Evolutionary conservation across 1,140 invertebrate species (phyloP), one percentile per base, ranked within the genome.

Genomic region (Neelides sp.): DNA sequence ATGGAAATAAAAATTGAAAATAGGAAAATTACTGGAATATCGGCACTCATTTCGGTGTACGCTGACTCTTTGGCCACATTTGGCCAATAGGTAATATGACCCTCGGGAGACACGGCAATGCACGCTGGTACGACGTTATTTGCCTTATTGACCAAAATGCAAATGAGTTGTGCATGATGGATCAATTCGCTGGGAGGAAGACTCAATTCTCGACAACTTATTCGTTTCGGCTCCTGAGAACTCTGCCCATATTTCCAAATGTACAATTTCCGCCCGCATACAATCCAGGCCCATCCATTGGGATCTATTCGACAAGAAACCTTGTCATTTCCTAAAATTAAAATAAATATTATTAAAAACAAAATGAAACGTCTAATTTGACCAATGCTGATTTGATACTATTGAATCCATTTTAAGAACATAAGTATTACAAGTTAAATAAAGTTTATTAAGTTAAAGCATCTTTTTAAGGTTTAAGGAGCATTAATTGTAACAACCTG

Each of bases 71-170:
- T 87, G 0, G 84, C 80, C 34, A 95, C 79, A 24, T 80, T 87
- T 0, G 85, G 73, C 92, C 92, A 96, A 66, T 85, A 95, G 13
- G 89, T 74, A 2, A 90, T 79, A 28, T 81, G 73, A n/a, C 90
- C 92, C 66, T 93, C 90, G 22, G 91, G 89, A 10, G 89, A 93
- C 0, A 92, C 86, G 32, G 89, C 89, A 58, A 95, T 79, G 63
- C 88, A 92, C 8, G 84, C 82, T 23, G 89, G 83, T 56, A 80
- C 75, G 19, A 24, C 26, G 37, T 82, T 80, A 50, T 76, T 75
- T 12, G 78, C 78, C 52, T 74, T 69, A 3, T 74, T 71, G 37
- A 79, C 71, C 64, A 88, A 86, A 5, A 94, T 76, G 54, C 78
- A 78, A 4, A 94, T 82, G 23, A 93, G 74, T 50, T 87, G 80